Evolutionary conservation across 2,113 vertebrate genomes (phyloP), one percentile per base, ranked within the genome.

Genomic region (Ciconia boyciana): DNA sequence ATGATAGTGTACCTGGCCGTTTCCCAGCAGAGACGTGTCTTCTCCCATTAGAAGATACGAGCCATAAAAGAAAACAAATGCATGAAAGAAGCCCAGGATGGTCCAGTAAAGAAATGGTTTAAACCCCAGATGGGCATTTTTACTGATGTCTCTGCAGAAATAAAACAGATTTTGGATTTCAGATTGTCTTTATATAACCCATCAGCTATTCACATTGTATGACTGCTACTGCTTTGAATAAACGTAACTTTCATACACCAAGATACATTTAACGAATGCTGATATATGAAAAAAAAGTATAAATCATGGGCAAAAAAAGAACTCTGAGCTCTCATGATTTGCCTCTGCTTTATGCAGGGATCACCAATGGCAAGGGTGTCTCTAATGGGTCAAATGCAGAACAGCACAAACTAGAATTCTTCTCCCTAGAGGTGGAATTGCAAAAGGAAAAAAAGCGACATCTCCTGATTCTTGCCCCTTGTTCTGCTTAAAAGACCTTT

Each of bases 51-150:
- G 98, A 96, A 99, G 98, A 97, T 99, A 99, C 0, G 99, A 99
- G 44, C 99, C 99, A 86, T 99, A 99, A 97, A 99, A 99, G 98
- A 99, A 99, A 96, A 99, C 97, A 87, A 99, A 99, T 80, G 99
- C 99, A 69, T 99, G 99, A 96, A 97, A 98, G 97, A 99, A 99
- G 85, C 99, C 99, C 97, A 99, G 96, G 89, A 99, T 21, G 15
- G 99, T 99, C 99, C 99, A 99, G 97, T 99, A 99, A 96, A 99
- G 96, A 98, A 99, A 99, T 26, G 98, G 99, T 97, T 98, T 98
- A 97, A 98, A 99, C 74, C 99, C 99, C 84, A 99, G 98, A 89
- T 99, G 97, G 77, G 98, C 97, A 91, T 99, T 99, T 98, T 98
- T 99, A 98, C 99, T 99, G 97, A 99, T 99, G 96, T 99, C 99